Evolutionary conservation across 1,140 invertebrate genomes (phyloP).

Genomic region (Prorops nasuta): DNA sequence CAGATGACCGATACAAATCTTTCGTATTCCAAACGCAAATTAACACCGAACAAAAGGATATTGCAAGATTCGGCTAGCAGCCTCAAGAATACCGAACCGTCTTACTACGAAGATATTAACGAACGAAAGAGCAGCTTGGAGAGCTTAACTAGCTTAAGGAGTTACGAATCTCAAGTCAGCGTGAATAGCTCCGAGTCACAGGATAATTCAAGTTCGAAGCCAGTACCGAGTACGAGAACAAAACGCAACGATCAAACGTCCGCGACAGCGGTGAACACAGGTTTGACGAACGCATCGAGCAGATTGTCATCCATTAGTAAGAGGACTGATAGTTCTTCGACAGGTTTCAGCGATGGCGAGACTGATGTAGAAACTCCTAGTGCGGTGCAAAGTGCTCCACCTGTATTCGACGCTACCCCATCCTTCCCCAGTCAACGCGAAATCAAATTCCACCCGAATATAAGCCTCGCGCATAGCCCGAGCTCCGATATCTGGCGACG

Average conservation of each 20-base stretch:
- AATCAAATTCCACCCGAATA: constrained; percentile 28
- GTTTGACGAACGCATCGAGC: constrained; percentile 31
- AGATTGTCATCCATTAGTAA: constrained; percentile 34
- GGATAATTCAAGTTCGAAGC: constrained; percentile 44
- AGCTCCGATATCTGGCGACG: constrained; percentile 47
- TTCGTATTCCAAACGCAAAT: constrained; percentile 58
- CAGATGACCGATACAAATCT: constrained; percentile 49
- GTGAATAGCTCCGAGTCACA: constrained; percentile 53
- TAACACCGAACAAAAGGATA: constrained; percentile 54
- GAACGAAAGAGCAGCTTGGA: constrained; percentile 60
- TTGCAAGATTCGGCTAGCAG: constrained; percentile 41
- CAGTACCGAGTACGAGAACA: constrained; percentile 44
- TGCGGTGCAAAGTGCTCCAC: constrained; percentile 49
- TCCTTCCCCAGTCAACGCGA: constrained; percentile 38
- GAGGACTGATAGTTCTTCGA: constrained; percentile 50
- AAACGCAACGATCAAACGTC: constrained; percentile 45
- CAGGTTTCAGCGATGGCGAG: constrained; percentile 58
- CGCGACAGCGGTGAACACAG: constrained; percentile 26
- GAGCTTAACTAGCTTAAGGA: constrained; percentile 56
- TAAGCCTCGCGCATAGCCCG: constrained; percentile 38
- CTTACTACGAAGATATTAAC: constrained; percentile 38
- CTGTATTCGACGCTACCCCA: constrained; percentile 43
- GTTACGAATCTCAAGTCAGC: constrained; percentile 53
- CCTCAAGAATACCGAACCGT: constrained; percentile 35
- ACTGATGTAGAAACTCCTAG: constrained; percentile 50